Conservation (phyloP, 2,888 invertebrate species). For the Resseliella maxima region DNA sequence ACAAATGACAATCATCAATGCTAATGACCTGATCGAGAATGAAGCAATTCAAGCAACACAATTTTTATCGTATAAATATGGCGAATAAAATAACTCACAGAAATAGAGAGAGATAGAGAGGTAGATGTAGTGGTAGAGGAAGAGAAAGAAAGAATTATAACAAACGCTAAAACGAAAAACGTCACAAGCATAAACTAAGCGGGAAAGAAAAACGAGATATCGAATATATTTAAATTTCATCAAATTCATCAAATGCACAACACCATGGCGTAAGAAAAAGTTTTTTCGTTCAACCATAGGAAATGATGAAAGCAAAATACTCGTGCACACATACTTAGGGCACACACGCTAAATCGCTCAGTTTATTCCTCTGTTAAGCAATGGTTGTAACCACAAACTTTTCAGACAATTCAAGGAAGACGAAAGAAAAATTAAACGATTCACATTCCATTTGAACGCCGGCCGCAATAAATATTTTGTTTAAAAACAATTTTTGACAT, state of each 20-base stretch:
- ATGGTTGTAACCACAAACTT: background rate
- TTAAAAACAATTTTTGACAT: conserved; percentile 56
- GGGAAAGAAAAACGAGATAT: background rate
- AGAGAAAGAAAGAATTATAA: background rate
- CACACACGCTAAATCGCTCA: background rate
- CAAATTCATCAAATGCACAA: conserved; percentile 51
- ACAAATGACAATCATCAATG: conserved; percentile 3
- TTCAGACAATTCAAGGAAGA: conserved; percentile 32
- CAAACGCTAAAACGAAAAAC: background rate
- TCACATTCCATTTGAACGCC: conserved; percentile 43
- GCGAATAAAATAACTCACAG: background rate
- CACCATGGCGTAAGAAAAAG: background rate
- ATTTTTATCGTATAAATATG: background rate
- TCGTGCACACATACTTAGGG: background rate
- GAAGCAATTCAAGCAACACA: background rate
- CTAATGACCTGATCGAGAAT: conserved; percentile 16
- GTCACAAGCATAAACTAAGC: background rate
- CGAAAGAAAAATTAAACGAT: background rate
- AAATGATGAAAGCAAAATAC: background rate
- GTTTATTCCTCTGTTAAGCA: too few relatives aligned
- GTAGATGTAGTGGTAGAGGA: too few relatives aligned
- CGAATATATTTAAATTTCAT: conserved; percentile 34
- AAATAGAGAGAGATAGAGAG: background rate
- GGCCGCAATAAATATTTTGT: conserved; percentile 49
- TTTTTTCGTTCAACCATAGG: background rate